Evolutionary conservation across 2,888 invertebrate species (phyloP), one percentile per base, ranked within the genome.

Genomic region (Erannis defoliaria): DNA sequence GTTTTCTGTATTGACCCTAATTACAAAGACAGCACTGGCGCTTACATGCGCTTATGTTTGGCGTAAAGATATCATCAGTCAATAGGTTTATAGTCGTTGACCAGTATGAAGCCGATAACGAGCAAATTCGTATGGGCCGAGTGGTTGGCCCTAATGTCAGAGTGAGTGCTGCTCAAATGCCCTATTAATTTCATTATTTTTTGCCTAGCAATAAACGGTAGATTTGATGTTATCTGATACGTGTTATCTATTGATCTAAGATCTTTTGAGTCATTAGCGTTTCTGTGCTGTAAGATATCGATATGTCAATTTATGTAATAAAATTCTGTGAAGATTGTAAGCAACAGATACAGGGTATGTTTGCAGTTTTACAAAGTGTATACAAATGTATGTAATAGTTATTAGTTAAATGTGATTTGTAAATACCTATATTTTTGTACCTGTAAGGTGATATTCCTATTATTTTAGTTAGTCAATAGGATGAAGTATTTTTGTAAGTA

Each of bases 311-410:
- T n/a, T n/a, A 45, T 18, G 6, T 35, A 33, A n/a, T 12, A 26
- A 23, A 55, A 23, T 45, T 55, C 49, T 64, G 54, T 65, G 31
- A 51, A 42, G 37, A 49, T 49, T 29, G 50, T 46, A 54, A 54
- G 49, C 26, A 66, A 66, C 62, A 50, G 50, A 64, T 67, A 68
- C 70, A 72, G 72, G 72, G 55, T 67, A 66, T 62, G 50, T 56
- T 53, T 45, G 49, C 49, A 62, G 45, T 56, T 62, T 58, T 21
- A 49, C 53, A 61, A 55, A 56, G 35, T 55, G 48, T 65, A 64
- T 64, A 56, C 38, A 46, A 31, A 51, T 40, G 29, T 62, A 46
- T 19, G 26, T 33, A 35, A n/a, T 29, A 46, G 38, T 45, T 23
- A 48, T 23, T 10, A 46, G 31, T 18, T 31, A 8, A 16, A 18